Conservation (phyloP, 2,113 vertebrate species). For the Myrmecophaga tridactyla region DNA sequence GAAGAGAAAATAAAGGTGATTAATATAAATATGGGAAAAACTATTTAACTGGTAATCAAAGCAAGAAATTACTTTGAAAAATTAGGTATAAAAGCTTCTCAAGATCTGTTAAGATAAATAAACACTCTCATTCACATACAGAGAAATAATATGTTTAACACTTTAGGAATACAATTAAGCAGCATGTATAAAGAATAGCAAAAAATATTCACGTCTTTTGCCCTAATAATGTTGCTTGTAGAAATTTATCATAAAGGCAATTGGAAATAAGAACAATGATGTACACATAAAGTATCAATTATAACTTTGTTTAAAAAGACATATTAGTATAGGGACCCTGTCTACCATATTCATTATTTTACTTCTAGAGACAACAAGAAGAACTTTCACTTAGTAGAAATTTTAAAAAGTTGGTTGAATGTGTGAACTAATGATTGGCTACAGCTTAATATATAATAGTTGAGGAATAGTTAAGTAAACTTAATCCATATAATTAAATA, state of each 20-base stretch:
- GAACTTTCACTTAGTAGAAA: not conserved
- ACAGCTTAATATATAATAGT: not conserved
- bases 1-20: not conserved
- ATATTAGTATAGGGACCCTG: not conserved
- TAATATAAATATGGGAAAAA: constrained; percentile 24
- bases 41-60: not conserved
- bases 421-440: not conserved
- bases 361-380: not conserved
- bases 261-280: not conserved
- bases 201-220: not conserved
- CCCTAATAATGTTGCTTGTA: not conserved
- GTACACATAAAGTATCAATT: not conserved
- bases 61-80: constrained; percentile 1
- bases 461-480: not conserved
- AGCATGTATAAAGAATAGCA: not conserved
- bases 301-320: not conserved
- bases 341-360: not conserved
- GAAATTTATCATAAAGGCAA: not conserved
- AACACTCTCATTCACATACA: not conserved
- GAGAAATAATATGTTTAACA: not conserved
- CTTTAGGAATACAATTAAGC: not conserved
- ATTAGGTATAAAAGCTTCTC: not conserved
- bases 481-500: not conserved
- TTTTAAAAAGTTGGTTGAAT: not conserved
- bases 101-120: not conserved